Evolutionary conservation across 2,888 invertebrate genomes (phyloP).

Genomic region (Aromia moschata): DNA sequence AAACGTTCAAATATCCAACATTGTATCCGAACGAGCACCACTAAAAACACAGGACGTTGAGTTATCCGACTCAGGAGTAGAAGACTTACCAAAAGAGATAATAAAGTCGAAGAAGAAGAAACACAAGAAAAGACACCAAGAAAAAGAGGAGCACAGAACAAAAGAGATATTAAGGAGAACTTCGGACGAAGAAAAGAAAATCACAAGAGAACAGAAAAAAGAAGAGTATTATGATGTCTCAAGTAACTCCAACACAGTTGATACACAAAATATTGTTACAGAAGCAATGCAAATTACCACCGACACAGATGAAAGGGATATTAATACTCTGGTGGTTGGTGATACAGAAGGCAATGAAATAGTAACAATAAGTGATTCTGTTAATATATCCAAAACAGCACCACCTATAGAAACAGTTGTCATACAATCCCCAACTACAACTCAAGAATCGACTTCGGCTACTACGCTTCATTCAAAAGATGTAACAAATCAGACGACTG

Average conservation of each 20-base stretch:
- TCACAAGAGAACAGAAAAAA: background rate
- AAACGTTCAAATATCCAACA: no score
- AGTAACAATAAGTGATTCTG: conserved; percentile 5
- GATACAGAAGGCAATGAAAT: background rate
- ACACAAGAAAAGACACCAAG: conserved; percentile 23
- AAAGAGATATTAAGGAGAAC: background rate
- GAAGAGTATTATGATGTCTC: background rate
- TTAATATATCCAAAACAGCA: conserved; percentile 37
- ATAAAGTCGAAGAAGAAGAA: conserved; percentile 25
- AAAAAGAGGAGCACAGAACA: conserved; percentile 6
- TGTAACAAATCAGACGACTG: background rate
- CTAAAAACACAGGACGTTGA: background rate
- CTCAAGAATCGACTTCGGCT: conserved; percentile 27
- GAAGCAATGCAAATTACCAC: no score
- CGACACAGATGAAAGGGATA: background rate
- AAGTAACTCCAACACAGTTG: background rate
- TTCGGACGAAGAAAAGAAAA: background rate
- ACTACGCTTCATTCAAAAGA: background rate
- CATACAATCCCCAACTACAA: conserved; percentile 22
- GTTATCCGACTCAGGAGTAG: conserved; percentile 11
- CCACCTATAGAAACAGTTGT: conserved; percentile 34
- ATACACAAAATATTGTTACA: no score
- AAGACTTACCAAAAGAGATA: conserved; percentile 14
- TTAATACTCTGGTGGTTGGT: background rate
- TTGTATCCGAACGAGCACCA: no score